Percentiles rank a stretch among this genome's conserved stretches.
These are phyloP conservation scores for Eurosta solidaginis DNA, from an alignment of 1,140 invertebrate genomes.

Conservation along the genomic window DNA sequence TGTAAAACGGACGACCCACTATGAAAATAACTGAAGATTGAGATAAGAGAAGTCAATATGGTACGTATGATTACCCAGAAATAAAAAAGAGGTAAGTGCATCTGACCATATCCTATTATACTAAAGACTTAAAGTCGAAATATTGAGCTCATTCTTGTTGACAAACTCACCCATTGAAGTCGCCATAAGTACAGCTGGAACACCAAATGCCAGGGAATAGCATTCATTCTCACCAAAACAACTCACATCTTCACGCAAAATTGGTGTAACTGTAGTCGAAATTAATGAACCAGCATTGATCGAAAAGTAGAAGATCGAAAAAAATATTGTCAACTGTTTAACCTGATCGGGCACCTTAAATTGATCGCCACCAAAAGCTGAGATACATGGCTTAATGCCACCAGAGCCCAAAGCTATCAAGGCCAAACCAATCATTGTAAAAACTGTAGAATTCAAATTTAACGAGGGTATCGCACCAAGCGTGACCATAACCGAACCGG, in stretches of 20 bases:
- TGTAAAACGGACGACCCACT: constrained; percentile 78
- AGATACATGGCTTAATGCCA: no score
- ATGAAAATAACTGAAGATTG: constrained; percentile 86
- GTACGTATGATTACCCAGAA: no score
- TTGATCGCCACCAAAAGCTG: constrained; percentile 97
- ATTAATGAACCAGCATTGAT: constrained; percentile 92
- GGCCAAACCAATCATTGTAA: no score
- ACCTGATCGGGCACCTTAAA: constrained; percentile 83
- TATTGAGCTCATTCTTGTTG: no score
- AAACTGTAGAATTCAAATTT: no score
- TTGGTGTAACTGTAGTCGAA: constrained; percentile 87
- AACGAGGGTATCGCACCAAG: constrained; percentile 68
- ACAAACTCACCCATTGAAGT: constrained; percentile 69
- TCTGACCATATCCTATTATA: no score
- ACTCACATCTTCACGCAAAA: constrained; percentile 78
- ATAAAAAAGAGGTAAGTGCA: no score
- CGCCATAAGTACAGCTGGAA: constrained; percentile 86
- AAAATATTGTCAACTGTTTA: constrained; percentile 79
- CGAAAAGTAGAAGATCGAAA: constrained; percentile 92
- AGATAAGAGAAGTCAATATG: background rate
- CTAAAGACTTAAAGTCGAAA: no score
- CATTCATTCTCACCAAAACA: constrained; percentile 84
- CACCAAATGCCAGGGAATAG: constrained; percentile 89
- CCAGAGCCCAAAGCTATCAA: no score
- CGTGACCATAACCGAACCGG: constrained; percentile 83